phyloP scores from a whole-genome alignment of 2,113 vertebrate species.

The Ranitomeya imitator region DNA sequence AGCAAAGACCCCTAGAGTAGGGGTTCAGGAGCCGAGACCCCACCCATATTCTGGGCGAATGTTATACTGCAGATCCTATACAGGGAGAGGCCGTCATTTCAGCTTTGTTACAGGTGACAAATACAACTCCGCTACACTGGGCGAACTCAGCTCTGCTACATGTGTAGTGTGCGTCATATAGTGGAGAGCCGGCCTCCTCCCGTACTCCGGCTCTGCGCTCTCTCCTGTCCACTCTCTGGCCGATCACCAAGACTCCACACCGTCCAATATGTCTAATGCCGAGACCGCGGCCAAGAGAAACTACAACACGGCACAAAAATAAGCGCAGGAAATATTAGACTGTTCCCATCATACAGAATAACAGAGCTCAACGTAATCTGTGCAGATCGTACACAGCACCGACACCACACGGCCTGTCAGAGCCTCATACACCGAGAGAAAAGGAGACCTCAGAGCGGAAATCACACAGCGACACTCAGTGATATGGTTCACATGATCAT shows the following conservation, averaged over 20 bases:
- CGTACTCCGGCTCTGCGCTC: neutral
- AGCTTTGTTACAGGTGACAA: neutral
- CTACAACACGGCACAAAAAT: constrained; percentile 9
- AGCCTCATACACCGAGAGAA: no score
- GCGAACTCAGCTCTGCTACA: neutral
- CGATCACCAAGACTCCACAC: neutral
- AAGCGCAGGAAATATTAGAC: neutral
- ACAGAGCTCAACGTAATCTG: no score
- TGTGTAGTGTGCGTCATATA: neutral
- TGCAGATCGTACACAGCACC: neutral
- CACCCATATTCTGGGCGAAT: no score
- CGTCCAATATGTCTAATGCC: neutral
- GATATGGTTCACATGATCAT: no score
- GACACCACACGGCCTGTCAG: no score
- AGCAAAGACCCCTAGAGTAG: no score
- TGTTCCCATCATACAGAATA: neutral
- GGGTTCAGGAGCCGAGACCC: no score
- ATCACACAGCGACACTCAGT: no score
- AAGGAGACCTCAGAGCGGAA: no score
- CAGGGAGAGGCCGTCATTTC: neutral
- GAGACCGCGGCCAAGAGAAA: neutral
- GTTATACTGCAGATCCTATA: no score
- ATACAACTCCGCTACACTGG: neutral
- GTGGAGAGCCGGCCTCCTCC: no score
- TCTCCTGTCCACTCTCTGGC: neutral